A percentile compares a stretch with the other conserved stretches of the same genome.
Evolutionary conservation across 2,888 invertebrate genomes (phyloP).

Genomic region (Ophraella communa): DNA sequence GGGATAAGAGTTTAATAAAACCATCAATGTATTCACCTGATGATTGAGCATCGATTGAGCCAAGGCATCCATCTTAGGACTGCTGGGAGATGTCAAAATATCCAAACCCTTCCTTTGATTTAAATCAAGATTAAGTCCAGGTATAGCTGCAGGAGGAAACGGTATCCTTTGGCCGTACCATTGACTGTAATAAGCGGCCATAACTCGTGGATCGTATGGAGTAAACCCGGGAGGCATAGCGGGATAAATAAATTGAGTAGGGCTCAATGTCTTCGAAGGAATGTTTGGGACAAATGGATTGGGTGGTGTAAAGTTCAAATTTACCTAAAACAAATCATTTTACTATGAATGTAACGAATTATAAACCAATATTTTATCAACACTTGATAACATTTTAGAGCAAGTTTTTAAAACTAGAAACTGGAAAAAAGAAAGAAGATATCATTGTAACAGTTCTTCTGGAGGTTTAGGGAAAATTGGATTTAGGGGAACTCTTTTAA

Average conservation of each 20-base stretch:
- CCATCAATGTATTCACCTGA: constrained; percentile 34
- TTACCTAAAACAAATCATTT: constrained; percentile 39
- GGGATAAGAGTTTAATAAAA: too few species aligned
- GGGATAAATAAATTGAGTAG: constrained; percentile 56
- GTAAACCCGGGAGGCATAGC: constrained; percentile 53
- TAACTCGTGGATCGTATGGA: constrained; percentile 56
- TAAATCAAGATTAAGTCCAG: constrained; percentile 43
- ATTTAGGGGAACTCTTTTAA: too few species aligned
- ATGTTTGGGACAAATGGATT: constrained; percentile 60
- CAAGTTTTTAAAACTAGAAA: too few species aligned
- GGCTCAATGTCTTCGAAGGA: constrained; percentile 55
- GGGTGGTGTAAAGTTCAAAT: constrained; percentile 57
- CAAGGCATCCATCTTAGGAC: constrained; percentile 38
- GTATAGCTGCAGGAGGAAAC: constrained; percentile 44
- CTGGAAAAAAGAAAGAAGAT: too few species aligned
- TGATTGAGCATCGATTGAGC: constrained; percentile 31
- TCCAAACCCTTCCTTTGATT: constrained; percentile 49
- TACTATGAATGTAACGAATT: too few species aligned
- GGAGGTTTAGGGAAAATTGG: too few species aligned
- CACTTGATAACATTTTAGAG: too few species aligned
- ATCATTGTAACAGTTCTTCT: too few species aligned
- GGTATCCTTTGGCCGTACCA: constrained; percentile 49
- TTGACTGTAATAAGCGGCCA: constrained; percentile 56
- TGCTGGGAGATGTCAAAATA: constrained; percentile 39
- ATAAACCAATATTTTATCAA: too few species aligned